Conservation (phyloP, 2,797 vertebrate species). For the Zalophus californianus region DNA sequence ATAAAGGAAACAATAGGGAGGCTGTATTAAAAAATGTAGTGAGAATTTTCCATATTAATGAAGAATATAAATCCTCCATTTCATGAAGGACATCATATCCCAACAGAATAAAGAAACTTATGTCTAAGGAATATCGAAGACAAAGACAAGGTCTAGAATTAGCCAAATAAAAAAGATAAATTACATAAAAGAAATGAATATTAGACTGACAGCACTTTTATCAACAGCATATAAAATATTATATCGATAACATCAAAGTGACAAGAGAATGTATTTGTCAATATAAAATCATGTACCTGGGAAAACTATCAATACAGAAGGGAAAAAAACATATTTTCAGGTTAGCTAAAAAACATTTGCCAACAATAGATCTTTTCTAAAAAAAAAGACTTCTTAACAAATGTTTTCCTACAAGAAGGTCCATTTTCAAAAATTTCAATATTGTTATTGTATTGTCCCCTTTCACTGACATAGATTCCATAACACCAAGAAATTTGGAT, state of each 20-base stretch:
- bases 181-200: neutral
- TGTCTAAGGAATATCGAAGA: neutral
- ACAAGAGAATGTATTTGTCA: neutral
- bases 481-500: neutral
- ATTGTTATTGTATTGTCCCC: neutral
- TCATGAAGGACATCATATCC: neutral
- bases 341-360: neutral
- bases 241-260: neutral
- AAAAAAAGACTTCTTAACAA: neutral
- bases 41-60: neutral
- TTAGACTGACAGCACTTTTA: neutral
- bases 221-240: neutral
- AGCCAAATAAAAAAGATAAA: neutral
- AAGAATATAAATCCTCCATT: neutral
- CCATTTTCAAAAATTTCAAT: neutral
- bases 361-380: neutral
- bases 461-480: neutral
- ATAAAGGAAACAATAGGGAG: neutral
- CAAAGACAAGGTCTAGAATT: neutral
- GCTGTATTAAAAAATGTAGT: neutral
- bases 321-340: neutral
- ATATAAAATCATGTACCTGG: neutral
- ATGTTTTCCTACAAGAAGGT: neutral
- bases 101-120: neutral
- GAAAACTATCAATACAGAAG: neutral